phyloP scores from a whole-genome alignment of 2,113 vertebrate genomes.

The Channa argus region DNA sequence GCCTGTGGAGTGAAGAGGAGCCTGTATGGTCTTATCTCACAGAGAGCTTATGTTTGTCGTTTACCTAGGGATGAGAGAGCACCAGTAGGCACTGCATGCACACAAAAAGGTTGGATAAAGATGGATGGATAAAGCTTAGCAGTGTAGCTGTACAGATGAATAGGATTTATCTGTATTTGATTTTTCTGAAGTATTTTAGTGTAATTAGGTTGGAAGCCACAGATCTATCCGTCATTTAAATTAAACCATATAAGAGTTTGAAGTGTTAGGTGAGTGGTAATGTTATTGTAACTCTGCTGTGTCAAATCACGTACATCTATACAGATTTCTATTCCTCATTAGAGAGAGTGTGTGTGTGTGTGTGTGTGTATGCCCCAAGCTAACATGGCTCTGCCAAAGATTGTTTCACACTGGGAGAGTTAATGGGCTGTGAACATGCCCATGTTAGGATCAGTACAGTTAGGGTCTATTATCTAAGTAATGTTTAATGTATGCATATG shows the following conservation, averaged over 20 bases:
- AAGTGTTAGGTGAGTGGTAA: conserved; percentile 20
- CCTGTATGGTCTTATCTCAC: too few relatives aligned
- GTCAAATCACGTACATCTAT: conserved; percentile 9
- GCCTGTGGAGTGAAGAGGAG: too few relatives aligned
- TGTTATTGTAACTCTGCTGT: conserved; percentile 13
- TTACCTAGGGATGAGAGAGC: too few relatives aligned
- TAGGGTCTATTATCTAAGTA: conserved; percentile 9
- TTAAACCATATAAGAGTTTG: conserved; percentile 9
- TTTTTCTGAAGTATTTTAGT: neutral
- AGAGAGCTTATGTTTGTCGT: too few relatives aligned
- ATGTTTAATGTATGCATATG: conserved; percentile 1
- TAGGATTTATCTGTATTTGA: conserved; percentile 1
- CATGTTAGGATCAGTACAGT: neutral
- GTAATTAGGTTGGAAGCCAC: conserved; percentile 6
- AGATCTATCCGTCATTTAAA: neutral
- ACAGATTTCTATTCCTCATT: conserved; percentile 23
- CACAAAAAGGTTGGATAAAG: too few relatives aligned
- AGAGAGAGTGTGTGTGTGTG: neutral
- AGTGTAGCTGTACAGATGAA: neutral
- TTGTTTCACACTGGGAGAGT: conserved; percentile 16
- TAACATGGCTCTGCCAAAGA: neutral
- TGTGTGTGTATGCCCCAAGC: neutral
- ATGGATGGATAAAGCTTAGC: too few relatives aligned
- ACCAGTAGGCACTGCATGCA: too few relatives aligned
- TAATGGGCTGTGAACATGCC: conserved; percentile 10